Percentiles rank a stretch among this genome's conserved stretches.
Evolutionary conservation across 2,797 vertebrate genomes (phyloP).

Genomic region (Hephaestus fuliginosus): DNA sequence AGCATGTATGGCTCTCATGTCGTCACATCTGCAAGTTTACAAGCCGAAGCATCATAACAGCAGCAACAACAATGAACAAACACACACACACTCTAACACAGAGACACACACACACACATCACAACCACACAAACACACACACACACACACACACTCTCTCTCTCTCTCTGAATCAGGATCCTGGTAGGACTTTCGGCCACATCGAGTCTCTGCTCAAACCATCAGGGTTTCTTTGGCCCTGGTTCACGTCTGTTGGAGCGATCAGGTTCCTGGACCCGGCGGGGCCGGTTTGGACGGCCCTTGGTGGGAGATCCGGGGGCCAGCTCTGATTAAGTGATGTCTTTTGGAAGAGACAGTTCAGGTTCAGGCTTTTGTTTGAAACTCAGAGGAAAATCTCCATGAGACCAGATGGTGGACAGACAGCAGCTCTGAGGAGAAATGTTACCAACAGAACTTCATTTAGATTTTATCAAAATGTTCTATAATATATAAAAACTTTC

Average conservation of each 20-base stretch:
- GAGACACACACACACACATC: slow-evolving; percentile 8
- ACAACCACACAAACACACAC: slow-evolving; percentile 31
- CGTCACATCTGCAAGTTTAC: slow-evolving; percentile 42
- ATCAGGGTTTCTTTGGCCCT: slow-evolving; percentile 58
- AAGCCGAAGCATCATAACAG: slow-evolving; percentile 16
- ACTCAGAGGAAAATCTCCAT: slow-evolving; percentile 71
- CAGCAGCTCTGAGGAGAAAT: too few relatives aligned
- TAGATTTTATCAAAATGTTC: too few relatives aligned
- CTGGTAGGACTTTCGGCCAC: slow-evolving; percentile 48
- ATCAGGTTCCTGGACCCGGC: slow-evolving; percentile 71
- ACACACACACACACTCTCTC: background rate
- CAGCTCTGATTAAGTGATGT: slow-evolving; percentile 79
- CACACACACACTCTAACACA: too few relatives aligned
- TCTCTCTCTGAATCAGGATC: slow-evolving; percentile 8
- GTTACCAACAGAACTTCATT: too few relatives aligned
- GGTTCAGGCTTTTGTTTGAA: slow-evolving; percentile 69
- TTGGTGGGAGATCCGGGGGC: slow-evolving; percentile 60
- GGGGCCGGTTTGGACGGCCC: slow-evolving; percentile 61
- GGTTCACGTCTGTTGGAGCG: slow-evolving; percentile 67
- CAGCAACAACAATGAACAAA: background rate
- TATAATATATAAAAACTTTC: too few relatives aligned
- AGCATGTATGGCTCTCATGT: slow-evolving; percentile 37
- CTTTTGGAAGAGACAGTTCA: slow-evolving; percentile 59
- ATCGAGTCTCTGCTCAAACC: slow-evolving; percentile 61
- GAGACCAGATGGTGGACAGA: slow-evolving; percentile 57